Conservation (phyloP, 2,113 vertebrate genomes). For the Myrmecobius fasciatus region DNA sequence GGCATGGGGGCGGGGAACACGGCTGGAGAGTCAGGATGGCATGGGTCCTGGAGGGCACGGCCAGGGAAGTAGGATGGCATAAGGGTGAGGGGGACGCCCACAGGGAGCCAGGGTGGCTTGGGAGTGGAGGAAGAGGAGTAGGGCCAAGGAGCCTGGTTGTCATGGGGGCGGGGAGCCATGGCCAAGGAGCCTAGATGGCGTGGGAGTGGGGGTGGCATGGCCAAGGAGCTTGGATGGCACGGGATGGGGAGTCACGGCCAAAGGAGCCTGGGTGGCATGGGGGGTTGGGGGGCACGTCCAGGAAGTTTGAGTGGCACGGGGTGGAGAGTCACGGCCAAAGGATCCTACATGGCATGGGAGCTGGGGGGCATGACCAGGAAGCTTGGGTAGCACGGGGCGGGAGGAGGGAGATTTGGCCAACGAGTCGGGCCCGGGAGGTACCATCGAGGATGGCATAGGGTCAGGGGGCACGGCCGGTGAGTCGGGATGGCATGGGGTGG, state of each 20-base stretch:
- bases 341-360: neutral
- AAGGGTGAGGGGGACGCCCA: neutral
- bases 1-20: neutral
- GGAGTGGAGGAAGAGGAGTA: neutral
- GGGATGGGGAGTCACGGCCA: slow-evolving; percentile 4
- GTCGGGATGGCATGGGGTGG: neutral
- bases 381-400: too few species aligned
- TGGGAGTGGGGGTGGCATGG: neutral
- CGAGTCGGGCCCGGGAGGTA: neutral
- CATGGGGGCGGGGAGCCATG: neutral
- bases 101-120: neutral
- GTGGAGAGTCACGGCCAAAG: neutral
- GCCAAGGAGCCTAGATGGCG: neutral
- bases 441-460: neutral
- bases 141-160: neutral
- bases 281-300: too few species aligned
- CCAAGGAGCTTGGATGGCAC: slow-evolving; percentile 3
- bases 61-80: neutral
- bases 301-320: too few species aligned
- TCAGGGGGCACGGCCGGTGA: too few species aligned
- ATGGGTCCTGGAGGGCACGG: slow-evolving; percentile 13
- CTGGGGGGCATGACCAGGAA: too few species aligned
- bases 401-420: neutral
- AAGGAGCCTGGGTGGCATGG: neutral
- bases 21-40: neutral